These are phyloP conservation scores for Osmerus mordax DNA, from an alignment of 2,113 vertebrate species.

Conservation along the genomic window DNA sequence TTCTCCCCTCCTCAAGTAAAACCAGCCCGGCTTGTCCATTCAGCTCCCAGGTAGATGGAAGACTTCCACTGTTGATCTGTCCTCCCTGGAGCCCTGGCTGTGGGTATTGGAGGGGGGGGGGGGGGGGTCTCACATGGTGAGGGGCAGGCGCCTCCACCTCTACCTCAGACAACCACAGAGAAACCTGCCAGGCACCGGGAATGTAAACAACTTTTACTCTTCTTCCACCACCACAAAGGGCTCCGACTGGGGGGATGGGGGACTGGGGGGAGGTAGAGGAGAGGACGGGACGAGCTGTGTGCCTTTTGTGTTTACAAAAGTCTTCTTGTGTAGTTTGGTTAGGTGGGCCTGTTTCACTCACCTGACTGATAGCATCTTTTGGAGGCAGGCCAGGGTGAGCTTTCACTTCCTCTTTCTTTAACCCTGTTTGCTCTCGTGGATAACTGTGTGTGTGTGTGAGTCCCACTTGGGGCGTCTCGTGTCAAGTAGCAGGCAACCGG, in stretches of 20 bases:
- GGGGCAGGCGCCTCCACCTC: slow-evolving; percentile 24
- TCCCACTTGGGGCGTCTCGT: no score
- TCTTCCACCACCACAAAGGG: slow-evolving; percentile 10
- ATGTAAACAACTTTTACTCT: slow-evolving; percentile 49
- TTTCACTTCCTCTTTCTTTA: no score
- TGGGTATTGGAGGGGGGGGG: background rate
- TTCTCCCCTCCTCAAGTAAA: slow-evolving; percentile 17
- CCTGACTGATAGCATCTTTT: no score
- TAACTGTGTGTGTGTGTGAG: background rate
- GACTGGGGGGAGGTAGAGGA: background rate
- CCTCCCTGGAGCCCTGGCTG: background rate
- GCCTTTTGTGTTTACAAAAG: background rate
- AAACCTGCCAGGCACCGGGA: slow-evolving; percentile 25
- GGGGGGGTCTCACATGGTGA: slow-evolving; percentile 22
- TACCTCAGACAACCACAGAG: slow-evolving; percentile 21
- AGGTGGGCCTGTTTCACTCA: no score
- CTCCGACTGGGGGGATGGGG: background rate
- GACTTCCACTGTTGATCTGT: background rate
- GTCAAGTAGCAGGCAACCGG: no score
- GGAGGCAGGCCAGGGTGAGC: no score
- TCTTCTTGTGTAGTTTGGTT: background rate
- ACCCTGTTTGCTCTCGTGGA: background rate
- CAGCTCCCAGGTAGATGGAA: slow-evolving; percentile 10
- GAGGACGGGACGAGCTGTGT: no score
- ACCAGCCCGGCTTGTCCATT: slow-evolving; percentile 32